Evolutionary conservation across 2,888 invertebrate genomes (phyloP).

Genomic region (Chloroclysta siterata): DNA sequence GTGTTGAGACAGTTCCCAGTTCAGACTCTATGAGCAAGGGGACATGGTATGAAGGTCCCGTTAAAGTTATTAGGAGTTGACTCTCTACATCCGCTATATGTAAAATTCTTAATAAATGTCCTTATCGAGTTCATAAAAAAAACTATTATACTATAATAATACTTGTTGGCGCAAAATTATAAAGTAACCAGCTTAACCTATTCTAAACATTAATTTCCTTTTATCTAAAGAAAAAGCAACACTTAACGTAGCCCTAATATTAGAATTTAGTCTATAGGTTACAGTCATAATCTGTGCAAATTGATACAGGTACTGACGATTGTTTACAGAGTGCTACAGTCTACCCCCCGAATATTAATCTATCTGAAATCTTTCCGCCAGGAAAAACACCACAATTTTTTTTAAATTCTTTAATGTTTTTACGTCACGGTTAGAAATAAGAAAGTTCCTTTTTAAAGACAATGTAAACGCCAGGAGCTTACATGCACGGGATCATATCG

Average conservation of each 20-base stretch:
- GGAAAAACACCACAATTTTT: constrained; percentile 35
- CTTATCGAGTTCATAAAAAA: constrained; percentile 4
- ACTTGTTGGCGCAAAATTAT: constrained; percentile 22
- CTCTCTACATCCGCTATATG: constrained; percentile 1
- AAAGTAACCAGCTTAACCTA: constrained; percentile 57
- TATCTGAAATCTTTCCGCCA: constrained; percentile 25
- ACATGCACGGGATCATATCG: not conserved
- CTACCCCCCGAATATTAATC: constrained; percentile 47
- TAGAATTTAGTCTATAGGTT: constrained; percentile 22
- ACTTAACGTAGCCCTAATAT: constrained; percentile 46
- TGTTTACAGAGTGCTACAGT: constrained; percentile 70
- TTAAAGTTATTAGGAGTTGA: not conserved
- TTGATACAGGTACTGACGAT: constrained; percentile 55
- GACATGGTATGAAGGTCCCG: not conserved
- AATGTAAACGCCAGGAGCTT: not conserved
- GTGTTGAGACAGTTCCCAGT: too few relatives aligned
- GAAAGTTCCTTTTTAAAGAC: not conserved
- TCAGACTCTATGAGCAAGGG: not conserved
- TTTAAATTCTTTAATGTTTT: not conserved
- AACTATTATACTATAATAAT: constrained; percentile 13
- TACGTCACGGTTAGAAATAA: not conserved
- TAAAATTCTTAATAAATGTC: constrained; percentile 16
- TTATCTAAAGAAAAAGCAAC: constrained; percentile 67
- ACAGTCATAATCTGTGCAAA: constrained; percentile 57
- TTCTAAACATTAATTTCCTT: constrained; percentile 52